Evolutionary conservation across 2,888 invertebrate species (phyloP).

Genomic region (Drosophila villosipedis): DNA sequence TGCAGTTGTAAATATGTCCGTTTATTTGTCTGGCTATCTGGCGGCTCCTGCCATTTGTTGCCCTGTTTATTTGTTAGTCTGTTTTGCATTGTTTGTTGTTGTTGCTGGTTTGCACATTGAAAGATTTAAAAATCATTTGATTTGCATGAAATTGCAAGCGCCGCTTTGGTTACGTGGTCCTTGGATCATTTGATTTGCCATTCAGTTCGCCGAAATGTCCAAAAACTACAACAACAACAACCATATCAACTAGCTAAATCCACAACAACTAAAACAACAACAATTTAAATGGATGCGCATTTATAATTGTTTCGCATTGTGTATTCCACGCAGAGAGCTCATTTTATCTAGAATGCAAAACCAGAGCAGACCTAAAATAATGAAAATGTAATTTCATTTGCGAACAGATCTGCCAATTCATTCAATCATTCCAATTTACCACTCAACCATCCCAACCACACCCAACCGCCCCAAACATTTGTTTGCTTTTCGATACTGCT

Average conservation of each 20-base stretch:
- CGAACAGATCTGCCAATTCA: slow-evolving; percentile 50
- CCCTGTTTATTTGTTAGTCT: slow-evolving; percentile 67
- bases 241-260: neutral
- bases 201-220: slow-evolving; percentile 35
- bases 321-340: slow-evolving; percentile 23
- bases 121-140: slow-evolving; percentile 79
- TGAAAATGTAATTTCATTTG: slow-evolving; percentile 80
- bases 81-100: slow-evolving; percentile 36
- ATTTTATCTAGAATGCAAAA: slow-evolving; percentile 55
- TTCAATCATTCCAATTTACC: slow-evolving; percentile 44
- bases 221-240: slow-evolving; percentile 8
- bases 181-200: slow-evolving; percentile 49
- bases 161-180: slow-evolving; percentile 47
- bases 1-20: slow-evolving; percentile 78
- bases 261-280: slow-evolving; percentile 18
- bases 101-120: slow-evolving; percentile 38
- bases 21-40: slow-evolving; percentile 72
- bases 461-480: slow-evolving; percentile 20
- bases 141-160: slow-evolving; percentile 75
- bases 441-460: neutral
- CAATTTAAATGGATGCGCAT: slow-evolving; percentile 73
- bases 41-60: slow-evolving; percentile 38
- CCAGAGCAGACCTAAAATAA: slow-evolving; percentile 55
- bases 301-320: slow-evolving; percentile 72
- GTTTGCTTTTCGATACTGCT: slow-evolving; percentile 56